phyloP scores from a whole-genome alignment of 2,113 vertebrate species.

The Colinus virginianus region DNA sequence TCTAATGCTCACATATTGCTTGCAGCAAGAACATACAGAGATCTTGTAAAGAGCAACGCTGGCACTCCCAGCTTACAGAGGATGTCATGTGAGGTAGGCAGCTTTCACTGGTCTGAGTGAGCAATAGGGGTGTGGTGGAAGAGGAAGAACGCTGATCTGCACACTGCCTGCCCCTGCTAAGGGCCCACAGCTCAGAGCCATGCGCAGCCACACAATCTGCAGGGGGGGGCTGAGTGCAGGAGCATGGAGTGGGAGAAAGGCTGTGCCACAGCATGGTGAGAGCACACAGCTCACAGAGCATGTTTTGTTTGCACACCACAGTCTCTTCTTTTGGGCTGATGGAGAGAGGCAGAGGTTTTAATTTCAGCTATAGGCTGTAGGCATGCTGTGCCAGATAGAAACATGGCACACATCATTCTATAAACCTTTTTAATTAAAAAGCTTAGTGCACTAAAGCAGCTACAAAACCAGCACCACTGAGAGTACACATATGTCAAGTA shows the following conservation, averaged over 20 bases:
- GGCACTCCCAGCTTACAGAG: background rate
- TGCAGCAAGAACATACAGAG: background rate
- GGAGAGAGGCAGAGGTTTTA: background rate
- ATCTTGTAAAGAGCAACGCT: background rate
- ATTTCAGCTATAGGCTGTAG: background rate
- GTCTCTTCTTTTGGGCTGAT: background rate
- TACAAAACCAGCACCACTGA: background rate
- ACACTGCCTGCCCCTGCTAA: no score
- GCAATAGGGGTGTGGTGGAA: background rate
- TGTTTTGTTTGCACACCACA: fast-evolving
- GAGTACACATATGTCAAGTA: background rate
- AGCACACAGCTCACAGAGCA: background rate
- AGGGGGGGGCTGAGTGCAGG: background rate
- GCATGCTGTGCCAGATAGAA: background rate
- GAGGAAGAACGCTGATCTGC: background rate
- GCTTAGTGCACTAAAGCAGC: no score
- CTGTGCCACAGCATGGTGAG: background rate
- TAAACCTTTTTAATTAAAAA: background rate
- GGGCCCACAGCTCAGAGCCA: background rate
- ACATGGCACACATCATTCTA: background rate
- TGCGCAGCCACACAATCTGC: background rate
- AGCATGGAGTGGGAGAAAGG: no score
- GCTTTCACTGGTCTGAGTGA: background rate
- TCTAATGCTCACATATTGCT: background rate
- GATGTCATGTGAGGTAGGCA: no score